Evolutionary conservation across 2,113 vertebrate genomes (phyloP), one percentile per base, ranked within the genome.

Genomic region (Hiodon alosoides): DNA sequence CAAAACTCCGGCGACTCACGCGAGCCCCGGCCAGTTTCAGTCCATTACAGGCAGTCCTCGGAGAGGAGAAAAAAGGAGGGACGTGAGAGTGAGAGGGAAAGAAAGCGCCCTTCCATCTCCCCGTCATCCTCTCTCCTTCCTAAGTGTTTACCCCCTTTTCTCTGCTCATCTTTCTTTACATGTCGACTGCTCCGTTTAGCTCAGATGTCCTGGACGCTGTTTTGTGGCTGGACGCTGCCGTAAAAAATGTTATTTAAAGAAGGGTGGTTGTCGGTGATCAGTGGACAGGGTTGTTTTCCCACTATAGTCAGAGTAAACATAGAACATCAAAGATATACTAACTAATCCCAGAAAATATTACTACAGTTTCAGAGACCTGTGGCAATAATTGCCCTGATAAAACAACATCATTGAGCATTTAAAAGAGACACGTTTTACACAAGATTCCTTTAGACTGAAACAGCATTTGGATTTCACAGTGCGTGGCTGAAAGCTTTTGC

Each of bases 1-100:
- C 90, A 90, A 90, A 90, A 91, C 90, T 89, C 89, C 90, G 88
- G 89, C 88, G 89, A 89, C 90, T 92, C 84, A 87, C 89, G 91
- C 89, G 91, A 92, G 90, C 88, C 89, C 87, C 85, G 83, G 85
- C 79, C 31, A 90, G 91, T 90, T 92, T 91, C 91, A 89, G 87
- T 90, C 90, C 87, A 91, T 91, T 92, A 91, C 89, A 91, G 89
- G 88, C 86, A 89, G 89, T 86, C 86, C 88, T 90, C 87, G 85
- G 87, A 86, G 81, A 88, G 81, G 87, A 86, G 57, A 88, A 88
- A 91, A 87, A 89, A 81, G 87, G 86, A 89, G 86, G 89, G 86
- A 13, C 8, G 31, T 55, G 3, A 62, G 6, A 66, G 7, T 9
- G 16, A 65, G 8, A 31, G 62, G 65, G 79, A 82, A 79, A 77